Conservation (phyloP, 2,113 vertebrate genomes). For the Pomatostomus ruficeps region DNA sequence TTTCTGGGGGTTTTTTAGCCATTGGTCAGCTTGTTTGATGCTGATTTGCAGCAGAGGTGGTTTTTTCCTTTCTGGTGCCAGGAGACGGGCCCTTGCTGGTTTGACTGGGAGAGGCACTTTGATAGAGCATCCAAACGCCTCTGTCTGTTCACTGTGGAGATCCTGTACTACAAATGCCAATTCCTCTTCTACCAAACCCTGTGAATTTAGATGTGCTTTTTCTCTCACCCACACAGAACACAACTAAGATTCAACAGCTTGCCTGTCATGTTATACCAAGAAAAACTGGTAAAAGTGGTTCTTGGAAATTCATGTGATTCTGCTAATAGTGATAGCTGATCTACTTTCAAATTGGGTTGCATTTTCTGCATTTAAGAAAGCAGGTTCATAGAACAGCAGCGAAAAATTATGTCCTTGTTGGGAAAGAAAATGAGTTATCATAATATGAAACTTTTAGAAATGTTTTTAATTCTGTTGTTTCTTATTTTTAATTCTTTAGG, state of each 20-base stretch:
- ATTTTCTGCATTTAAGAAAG: not conserved
- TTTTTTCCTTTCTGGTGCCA: not conserved
- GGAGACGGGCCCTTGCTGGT: conserved; percentile 51
- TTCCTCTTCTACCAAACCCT: not conserved
- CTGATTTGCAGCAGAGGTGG: conserved; percentile 25
- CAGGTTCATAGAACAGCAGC: not conserved
- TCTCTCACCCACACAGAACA: conserved; percentile 22
- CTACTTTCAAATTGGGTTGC: not conserved
- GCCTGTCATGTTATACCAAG: conserved; percentile 7
- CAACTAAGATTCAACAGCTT: conserved; percentile 12
- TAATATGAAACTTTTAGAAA: not conserved
- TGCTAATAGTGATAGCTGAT: conserved; percentile 20
- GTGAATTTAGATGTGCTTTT: conserved; percentile 23
- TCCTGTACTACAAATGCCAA: not conserved
- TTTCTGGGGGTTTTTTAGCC: not conserved
- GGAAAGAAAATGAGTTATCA: not conserved
- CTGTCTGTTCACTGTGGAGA: not conserved
- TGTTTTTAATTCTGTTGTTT: not conserved
- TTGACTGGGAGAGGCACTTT: conserved; percentile 34
- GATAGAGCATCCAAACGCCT: not conserved
- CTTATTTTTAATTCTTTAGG: not conserved
- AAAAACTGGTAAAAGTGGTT: conserved; percentile 19
- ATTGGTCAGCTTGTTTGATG: not conserved
- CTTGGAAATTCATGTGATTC: conserved; percentile 42
- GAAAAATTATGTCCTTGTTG: not conserved